A percentile compares a stretch with the other conserved stretches of the same genome.
Evolutionary conservation across 1,140 invertebrate genomes (phyloP).

Genomic region (Orius insidiosus): DNA sequence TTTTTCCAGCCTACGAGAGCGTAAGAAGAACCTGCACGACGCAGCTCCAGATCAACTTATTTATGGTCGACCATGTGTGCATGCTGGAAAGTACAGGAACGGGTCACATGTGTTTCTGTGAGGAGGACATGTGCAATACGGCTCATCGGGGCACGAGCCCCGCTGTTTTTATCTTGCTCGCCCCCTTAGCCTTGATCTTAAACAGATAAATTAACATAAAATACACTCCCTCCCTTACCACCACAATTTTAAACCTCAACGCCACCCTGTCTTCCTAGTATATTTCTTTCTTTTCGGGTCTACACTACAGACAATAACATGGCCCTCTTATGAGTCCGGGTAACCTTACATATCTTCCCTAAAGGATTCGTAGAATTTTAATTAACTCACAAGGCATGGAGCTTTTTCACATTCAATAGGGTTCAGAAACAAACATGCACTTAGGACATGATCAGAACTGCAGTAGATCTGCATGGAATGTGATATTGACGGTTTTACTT

Average conservation of each 20-base stretch:
- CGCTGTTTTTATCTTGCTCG: background rate
- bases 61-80: slow-evolving; percentile 96
- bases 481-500: too few species aligned
- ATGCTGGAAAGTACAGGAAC: slow-evolving; percentile 93
- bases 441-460: too few species aligned
- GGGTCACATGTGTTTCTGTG: slow-evolving; percentile 95
- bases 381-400: too few species aligned
- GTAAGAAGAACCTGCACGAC: slow-evolving; percentile 79
- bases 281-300: too few species aligned
- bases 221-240: background rate
- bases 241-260: background rate
- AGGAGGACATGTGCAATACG: slow-evolving; percentile 84
- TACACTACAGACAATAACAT: too few species aligned
- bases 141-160: slow-evolving; percentile 13
- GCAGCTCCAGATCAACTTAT: slow-evolving; percentile 84
- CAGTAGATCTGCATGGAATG: too few species aligned
- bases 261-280: background rate
- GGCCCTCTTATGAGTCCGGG: too few species aligned
- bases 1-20: slow-evolving; percentile 63
- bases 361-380: too few species aligned
- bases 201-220: slow-evolving; percentile 3
- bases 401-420: too few species aligned
- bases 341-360: too few species aligned
- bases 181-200: slow-evolving; percentile 8
- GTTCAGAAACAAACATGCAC: too few species aligned